Evolutionary conservation across 1,140 invertebrate species (phyloP).

Genomic region (Forficula auricularia): DNA sequence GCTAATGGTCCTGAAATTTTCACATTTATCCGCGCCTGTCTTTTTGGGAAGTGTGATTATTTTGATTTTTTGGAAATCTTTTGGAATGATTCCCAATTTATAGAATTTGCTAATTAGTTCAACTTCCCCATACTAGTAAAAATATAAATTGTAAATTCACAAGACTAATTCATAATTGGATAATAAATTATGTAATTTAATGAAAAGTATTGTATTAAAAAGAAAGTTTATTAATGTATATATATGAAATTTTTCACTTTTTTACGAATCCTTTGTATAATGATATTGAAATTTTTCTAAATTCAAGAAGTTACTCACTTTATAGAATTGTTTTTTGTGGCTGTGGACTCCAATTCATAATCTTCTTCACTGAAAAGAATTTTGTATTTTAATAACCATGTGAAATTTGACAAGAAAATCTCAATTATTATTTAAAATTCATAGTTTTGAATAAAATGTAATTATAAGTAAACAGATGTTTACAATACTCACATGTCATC

Average conservation of each 20-base stretch:
- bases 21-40: too few species aligned
- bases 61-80: too few species aligned
- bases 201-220: too few species aligned
- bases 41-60: too few species aligned
- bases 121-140: too few species aligned
- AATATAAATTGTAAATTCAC: constrained; percentile 27
- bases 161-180: constrained; percentile 5
- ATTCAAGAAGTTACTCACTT: constrained; percentile 13
- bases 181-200: too few species aligned
- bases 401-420: constrained; percentile 7
- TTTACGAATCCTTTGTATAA: constrained; percentile 8
- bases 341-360: not conserved
- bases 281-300: constrained; percentile 22
- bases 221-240: too few species aligned
- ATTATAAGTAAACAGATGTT: constrained; percentile 15
- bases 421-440: not conserved
- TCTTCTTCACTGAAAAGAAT: not conserved
- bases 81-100: too few species aligned
- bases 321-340: not conserved
- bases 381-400: constrained; percentile 10
- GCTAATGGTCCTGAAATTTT: too few species aligned
- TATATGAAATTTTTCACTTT: too few species aligned
- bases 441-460: constrained; percentile 11
- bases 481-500: constrained; percentile 38
- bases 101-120: too few species aligned